A percentile compares a stretch with the other conserved stretches of the same genome.
Conservation (phyloP, 2,113 vertebrate genomes). For the Diphyllodes magnificus region DNA sequence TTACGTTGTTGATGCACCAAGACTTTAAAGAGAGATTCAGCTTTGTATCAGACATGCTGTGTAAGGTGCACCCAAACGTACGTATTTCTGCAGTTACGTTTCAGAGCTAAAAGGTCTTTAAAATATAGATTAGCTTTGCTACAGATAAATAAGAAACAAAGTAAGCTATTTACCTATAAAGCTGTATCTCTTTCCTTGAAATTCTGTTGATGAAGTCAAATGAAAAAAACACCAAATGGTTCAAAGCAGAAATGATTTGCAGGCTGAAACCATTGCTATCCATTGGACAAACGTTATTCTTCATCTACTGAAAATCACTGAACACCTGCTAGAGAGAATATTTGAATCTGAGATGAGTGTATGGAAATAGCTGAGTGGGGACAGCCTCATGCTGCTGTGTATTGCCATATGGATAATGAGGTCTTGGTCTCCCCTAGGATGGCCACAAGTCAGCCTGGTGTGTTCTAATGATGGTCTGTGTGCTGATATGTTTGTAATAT, state of each 20-base stretch:
- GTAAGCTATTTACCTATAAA: background rate
- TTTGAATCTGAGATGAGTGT: background rate
- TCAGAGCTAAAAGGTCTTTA: background rate
- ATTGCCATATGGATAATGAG: background rate
- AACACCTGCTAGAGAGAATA: background rate
- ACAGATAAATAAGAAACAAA: background rate
- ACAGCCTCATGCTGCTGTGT: background rate
- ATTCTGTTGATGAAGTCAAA: background rate
- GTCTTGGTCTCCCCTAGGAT: background rate
- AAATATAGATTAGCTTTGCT: background rate
- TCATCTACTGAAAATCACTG: background rate
- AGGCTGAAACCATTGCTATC: background rate
- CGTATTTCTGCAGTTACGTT: background rate
- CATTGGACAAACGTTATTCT: background rate
- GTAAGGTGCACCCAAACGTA: background rate
- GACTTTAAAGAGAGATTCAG: background rate
- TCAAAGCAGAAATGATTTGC: background rate
- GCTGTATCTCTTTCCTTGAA: background rate
- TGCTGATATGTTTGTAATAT: background rate
- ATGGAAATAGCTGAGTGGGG: background rate
- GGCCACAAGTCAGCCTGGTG: background rate
- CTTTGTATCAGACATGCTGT: background rate
- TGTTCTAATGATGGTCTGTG: background rate
- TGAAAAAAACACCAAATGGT: background rate
- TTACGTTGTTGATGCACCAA: background rate